phyloP scores from a whole-genome alignment of 2,888 invertebrate genomes.

The Rhogogaster chlorosoma region DNA sequence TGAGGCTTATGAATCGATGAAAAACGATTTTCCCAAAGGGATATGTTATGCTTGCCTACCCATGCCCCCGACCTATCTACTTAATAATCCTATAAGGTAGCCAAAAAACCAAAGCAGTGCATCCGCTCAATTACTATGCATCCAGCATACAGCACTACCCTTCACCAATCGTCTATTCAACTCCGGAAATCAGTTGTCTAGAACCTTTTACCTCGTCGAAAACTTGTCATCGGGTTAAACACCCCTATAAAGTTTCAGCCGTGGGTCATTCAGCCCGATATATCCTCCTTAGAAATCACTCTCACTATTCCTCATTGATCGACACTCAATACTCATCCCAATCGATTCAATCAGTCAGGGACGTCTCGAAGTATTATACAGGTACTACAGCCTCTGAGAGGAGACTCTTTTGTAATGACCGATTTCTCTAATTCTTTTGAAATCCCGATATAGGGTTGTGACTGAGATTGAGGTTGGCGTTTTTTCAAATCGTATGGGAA shows the following conservation, averaged over 20 bases:
- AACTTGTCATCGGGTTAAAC: constrained; percentile 52
- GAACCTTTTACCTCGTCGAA: not conserved
- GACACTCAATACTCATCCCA: constrained; percentile 72
- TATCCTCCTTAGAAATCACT: constrained; percentile 73
- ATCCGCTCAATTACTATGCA: constrained; percentile 67
- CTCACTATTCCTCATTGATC: constrained; percentile 72
- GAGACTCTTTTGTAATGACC: constrained; percentile 10
- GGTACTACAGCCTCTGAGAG: not conserved
- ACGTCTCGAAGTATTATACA: constrained; percentile 44
- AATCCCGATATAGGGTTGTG: not conserved
- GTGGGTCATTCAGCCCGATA: constrained; percentile 51
- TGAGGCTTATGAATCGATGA: constrained; percentile 40
- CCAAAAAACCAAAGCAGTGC: constrained; percentile 64
- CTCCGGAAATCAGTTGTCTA: constrained; percentile 72
- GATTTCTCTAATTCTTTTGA: constrained; percentile 11
- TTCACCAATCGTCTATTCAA: constrained; percentile 12
- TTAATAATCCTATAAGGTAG: constrained; percentile 53
- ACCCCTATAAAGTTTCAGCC: constrained; percentile 57
- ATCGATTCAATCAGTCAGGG: constrained; percentile 65
- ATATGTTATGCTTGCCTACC: constrained; percentile 28
- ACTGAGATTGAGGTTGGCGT: constrained; percentile 1
- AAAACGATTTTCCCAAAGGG: constrained; percentile 56
- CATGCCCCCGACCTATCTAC: not conserved
- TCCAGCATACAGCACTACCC: not conserved
- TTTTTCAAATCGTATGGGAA: constrained; percentile 26